Base-by-base conservation (phyloP, 2,113 vertebrate genomes). In the Mormyrus lacerda region DNA sequence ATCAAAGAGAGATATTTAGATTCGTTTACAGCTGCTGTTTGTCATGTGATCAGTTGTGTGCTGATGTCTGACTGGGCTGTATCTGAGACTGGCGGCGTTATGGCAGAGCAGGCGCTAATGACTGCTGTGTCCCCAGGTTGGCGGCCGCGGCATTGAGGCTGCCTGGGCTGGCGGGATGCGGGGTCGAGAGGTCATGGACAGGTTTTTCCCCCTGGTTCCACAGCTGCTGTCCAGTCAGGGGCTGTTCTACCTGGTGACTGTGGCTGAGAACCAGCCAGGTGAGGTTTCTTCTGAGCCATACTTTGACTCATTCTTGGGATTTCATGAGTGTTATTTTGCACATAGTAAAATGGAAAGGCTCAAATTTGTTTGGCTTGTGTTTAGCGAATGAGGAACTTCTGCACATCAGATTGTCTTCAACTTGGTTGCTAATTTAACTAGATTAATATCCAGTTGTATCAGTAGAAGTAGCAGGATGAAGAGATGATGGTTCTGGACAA, bases 241-340 rank as follows among this genome's bases (percentile, higher is more conserved):
- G 17, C 83, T 97, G 4, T 99, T 99, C 92, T 99, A 98, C 91
- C 95, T 99, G 85, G 95, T 99, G 13, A 95, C 97, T 50, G 93
- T 98, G 87, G 95, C 96, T 35, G 98, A 99, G 92, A 99, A 99
- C 84, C 92, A 98, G 39, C 97, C 98, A 95, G 98, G 98, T 98
- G 92, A 92, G 94, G n/a, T 21, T 11, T 50, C 10, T 39, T 83
- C 11, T 82, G 42, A 17, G 17, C 19, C 19, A 19, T 19, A 42
- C 8, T 17, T 21, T 45, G 17, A 84, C 44, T 47, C 7, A 7
- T 39, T 76, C 69, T 1, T 76, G 15, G 35, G 31, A 76, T 76
- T 76, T 76, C 73, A 17, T 13, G 31, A 39, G 13, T 35, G 69
- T 39, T 76, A 4, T 15, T 17, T 39, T 76, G 69, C 35, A 76